These are phyloP conservation scores for Drosophila nr. fundita DNA, from an alignment of 2,888 invertebrate genomes.

Conservation along the genomic window DNA sequence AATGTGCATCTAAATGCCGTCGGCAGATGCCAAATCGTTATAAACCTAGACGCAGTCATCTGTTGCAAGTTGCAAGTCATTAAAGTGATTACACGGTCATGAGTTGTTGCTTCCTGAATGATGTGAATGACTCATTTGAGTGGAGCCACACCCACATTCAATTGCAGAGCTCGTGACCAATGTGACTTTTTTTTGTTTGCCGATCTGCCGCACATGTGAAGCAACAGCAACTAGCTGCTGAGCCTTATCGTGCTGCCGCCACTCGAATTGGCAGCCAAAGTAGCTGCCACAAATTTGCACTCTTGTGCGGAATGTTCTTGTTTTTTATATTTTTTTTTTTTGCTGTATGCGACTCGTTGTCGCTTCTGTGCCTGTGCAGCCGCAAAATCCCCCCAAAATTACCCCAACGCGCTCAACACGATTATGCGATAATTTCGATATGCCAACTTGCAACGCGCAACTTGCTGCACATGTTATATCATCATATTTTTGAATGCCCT, in stretches of 20 bases:
- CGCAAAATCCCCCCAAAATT: conserved; percentile 36
- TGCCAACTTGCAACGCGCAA: conserved; percentile 29
- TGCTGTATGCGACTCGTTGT: conserved; percentile 43
- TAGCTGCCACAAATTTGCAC: conserved; percentile 74
- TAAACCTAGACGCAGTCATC: background rate
- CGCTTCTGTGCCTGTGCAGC: conserved; percentile 47
- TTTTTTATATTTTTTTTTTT: conserved; percentile 9
- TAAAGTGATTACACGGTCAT: background rate
- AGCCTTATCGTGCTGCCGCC: conserved; percentile 17
- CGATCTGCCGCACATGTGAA: conserved; percentile 41
- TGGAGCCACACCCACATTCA: conserved; percentile 32
- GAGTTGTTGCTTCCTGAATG: conserved; percentile 17
- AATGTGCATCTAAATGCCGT: background rate
- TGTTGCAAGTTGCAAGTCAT: conserved; percentile 12
- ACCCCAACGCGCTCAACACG: conserved; percentile 53
- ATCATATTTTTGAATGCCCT: conserved; percentile 1
- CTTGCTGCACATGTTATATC: background rate
- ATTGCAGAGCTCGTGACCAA: conserved; percentile 57
- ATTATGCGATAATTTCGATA: conserved; percentile 63
- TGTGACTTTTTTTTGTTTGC: conserved; percentile 49
- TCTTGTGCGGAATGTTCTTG: conserved; percentile 57
- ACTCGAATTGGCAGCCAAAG: conserved; percentile 34
- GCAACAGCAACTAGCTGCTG: conserved; percentile 1
- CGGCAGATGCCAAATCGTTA: conserved; percentile 1
- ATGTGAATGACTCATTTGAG: conserved; percentile 46